Evolutionary conservation across 2,113 vertebrate genomes (phyloP), one percentile per base, ranked within the genome.

Genomic region (Myocastor coypus): DNA sequence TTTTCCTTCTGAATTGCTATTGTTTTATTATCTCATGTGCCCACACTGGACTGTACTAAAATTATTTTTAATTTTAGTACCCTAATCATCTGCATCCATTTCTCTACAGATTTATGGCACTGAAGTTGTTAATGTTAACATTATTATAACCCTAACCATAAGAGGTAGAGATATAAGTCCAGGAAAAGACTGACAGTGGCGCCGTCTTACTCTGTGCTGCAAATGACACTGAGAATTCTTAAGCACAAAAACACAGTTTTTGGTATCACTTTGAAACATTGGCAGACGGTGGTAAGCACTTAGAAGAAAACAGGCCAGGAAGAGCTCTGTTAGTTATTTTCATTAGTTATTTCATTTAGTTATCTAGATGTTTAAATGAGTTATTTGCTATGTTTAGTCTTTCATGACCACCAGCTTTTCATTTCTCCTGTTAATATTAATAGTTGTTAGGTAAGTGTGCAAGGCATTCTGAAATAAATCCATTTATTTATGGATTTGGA

Each of bases 41-140:
- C 42, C 91, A 80, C 40, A 73, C 4, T 71, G 55, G 30, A 77
- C 32, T 81, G 32, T 84, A n/a, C 63, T 81, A 78, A 92, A 87
- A 42, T 96, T 71, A 68, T 46, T 46, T 46, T 46, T 46, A 46
- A 46, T 46, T 46, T 46, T 46, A 46, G 8, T 46, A 46, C 46
- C 46, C 46, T 46, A 46, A 46, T 8, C 46, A 46, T 97, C 37
- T 64, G 77, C n/a, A 96, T 94, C 94, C 40, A 87, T 1, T 50
- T 83, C 42, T 94, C 83, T 84, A 64, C 87, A 92, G 42, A 92
- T 82, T 85, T 89, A 19, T 55, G 82, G 13, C 80, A 93, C 84
- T 87, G 81, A 92, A 97, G 52, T 93, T 92, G 40, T 57, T 96
- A 89, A 83, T 57, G 68, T 89, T 30, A 89, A 9, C 63, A 3